Percentiles rank a stretch among this genome's conserved stretches.
These are phyloP conservation scores for Drosophila equinoxialis DNA, from an alignment of 1,140 invertebrate species.

Conservation along the genomic window DNA sequence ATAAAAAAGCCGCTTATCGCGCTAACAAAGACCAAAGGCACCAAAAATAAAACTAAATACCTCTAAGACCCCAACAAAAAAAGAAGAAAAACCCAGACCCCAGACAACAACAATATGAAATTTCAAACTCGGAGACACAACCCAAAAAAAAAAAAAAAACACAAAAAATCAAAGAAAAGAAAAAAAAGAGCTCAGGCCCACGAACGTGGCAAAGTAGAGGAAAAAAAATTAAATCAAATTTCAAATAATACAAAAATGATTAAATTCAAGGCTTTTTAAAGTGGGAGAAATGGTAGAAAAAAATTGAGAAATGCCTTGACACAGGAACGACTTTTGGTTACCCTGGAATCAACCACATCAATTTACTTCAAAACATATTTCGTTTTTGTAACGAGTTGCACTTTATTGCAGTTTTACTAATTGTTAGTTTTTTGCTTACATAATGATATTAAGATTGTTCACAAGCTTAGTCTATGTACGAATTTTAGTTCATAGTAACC, in stretches of 20 bases:
- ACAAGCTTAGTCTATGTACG: too few relatives aligned
- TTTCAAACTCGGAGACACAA: slow-evolving; percentile 57
- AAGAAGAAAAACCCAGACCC: slow-evolving; percentile 7
- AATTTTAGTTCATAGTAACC: too few relatives aligned
- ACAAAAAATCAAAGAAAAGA: slow-evolving; percentile 6
- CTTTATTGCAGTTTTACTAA: too few relatives aligned
- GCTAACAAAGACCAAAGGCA: slow-evolving; percentile 55
- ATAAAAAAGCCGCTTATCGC: slow-evolving; percentile 73
- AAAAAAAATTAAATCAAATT: slow-evolving; percentile 67
- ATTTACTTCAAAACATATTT: too few relatives aligned
- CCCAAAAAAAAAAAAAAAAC: slow-evolving; percentile 10
- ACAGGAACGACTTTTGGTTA: neutral
- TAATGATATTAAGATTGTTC: too few relatives aligned
- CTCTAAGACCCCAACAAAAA: slow-evolving; percentile 28
- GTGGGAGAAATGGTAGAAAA: slow-evolving; percentile 31
- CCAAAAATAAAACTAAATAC: slow-evolving; percentile 74
- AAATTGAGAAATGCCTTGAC: neutral
- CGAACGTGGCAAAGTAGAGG: slow-evolving; percentile 33
- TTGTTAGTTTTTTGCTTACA: too few relatives aligned
- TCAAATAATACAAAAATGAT: slow-evolving; percentile 61
- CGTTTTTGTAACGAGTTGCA: too few relatives aligned
- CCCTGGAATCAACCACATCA: neutral
- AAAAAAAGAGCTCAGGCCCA: slow-evolving; percentile 49
- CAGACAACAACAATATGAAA: slow-evolving; percentile 60
- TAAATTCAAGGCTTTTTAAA: slow-evolving; percentile 58